Evolutionary conservation across 2,113 vertebrate genomes (phyloP).

Genomic region (Zosterops lateralis): DNA sequence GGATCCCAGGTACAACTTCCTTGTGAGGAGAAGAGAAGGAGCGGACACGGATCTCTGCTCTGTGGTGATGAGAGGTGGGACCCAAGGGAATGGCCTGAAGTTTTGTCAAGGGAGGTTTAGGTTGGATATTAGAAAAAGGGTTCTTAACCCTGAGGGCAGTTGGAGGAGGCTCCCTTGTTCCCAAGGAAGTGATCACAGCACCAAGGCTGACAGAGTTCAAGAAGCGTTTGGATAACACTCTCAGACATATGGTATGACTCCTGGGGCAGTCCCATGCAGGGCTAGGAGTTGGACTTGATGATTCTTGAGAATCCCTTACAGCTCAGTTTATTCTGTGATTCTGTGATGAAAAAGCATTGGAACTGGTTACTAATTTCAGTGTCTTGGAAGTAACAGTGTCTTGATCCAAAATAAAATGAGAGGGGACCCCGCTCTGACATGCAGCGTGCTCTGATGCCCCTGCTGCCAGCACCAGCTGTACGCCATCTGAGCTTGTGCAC

Average conservation of each 20-base stretch:
- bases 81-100: rapidly evolving
- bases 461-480: not conserved
- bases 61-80: too few relatives aligned
- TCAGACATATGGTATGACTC: not conserved
- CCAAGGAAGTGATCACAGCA: not conserved
- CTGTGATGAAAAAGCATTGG: not conserved
- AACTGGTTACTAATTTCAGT: not conserved
- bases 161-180: not conserved
- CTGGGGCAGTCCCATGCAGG: not conserved
- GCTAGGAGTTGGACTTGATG: not conserved
- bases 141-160: not conserved
- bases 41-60: not conserved
- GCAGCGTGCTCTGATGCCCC: not conserved
- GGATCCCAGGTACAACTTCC: not conserved
- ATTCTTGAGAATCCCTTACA: not conserved
- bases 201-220: not conserved
- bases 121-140: not conserved
- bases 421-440: rapidly evolving
- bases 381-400: not conserved
- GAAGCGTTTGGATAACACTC: not conserved
- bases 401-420: not conserved
- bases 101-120: not conserved
- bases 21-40: not conserved
- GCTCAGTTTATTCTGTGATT: not conserved
- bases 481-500: not conserved